Evolutionary conservation across 2,797 vertebrate genomes (phyloP), one percentile per base, ranked within the genome.

Genomic region (Alauda arvensis): DNA sequence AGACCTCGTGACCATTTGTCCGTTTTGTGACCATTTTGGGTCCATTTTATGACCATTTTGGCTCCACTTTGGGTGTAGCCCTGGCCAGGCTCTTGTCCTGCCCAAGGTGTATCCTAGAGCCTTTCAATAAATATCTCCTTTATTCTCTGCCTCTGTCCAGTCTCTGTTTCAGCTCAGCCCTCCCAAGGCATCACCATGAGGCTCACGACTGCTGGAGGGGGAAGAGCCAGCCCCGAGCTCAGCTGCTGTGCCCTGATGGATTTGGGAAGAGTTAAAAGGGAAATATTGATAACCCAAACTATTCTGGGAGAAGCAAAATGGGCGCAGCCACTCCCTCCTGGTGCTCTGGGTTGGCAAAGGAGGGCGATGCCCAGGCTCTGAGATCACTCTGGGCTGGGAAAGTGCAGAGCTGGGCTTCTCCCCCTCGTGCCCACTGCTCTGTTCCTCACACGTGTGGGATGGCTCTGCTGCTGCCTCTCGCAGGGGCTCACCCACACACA

Each of bases 301-400:
- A 9, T 46, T 37, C 53, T 29, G 65, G 61, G 45, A 60, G 57
- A 40, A 78, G 63, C 53, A 67, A 6, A 69, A 51, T 2, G 10
- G 3, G 20, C 15, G 17, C 74, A 72, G 33, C 43, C 23, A 10
- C 57, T 66, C 40, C 2, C 0, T 75, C 13, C 65, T n/a, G 0
- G 0, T 19, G 65, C 78, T 0, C 0, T 31, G 40, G 12, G 18
- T 4, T 43, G 72, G 28, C 15, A 42, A 13, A 7, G 19, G 3
- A 4, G 25, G 7, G 6, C 60, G 23, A 33, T 55, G 21, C 11
- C 18, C n/a, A 31, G 52, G 23, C 14, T 85, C 56, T 59, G 66
- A 77, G 48, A 26, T 31, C 39, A 16, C n/a, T 85, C 57, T 43
- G 68, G 17, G 57, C 42, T 80, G 57, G 29, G 7, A 59, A 78